A percentile compares a stretch with the other conserved stretches of the same genome.
Evolutionary conservation across 2,888 invertebrate genomes (phyloP).

Genomic region (Rotaria sp.): DNA sequence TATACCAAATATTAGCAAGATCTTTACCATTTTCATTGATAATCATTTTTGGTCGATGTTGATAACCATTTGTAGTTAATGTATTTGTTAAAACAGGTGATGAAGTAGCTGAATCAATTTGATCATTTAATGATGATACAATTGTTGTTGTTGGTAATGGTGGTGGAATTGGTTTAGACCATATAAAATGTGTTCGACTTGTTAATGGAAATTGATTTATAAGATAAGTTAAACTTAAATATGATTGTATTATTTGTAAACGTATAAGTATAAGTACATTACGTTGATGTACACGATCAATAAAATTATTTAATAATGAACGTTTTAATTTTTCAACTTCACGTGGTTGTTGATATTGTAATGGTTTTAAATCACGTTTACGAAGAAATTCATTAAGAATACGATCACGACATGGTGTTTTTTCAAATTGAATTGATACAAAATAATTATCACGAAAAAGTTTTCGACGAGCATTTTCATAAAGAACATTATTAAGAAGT

Average conservation of each 20-base stretch:
- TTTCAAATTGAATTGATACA: conserved; percentile 13
- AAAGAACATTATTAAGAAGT: not conserved
- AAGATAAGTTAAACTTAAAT: conserved; percentile 50
- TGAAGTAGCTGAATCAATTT: not conserved
- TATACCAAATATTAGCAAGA: conserved; percentile 52
- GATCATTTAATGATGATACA: not conserved
- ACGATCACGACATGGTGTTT: conserved; percentile 49
- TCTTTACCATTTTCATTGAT: conserved; percentile 30
- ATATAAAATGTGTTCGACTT: conserved; percentile 34
- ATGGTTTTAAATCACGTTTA: conserved; percentile 48
- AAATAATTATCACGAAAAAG: conserved; percentile 22
- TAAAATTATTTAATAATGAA: conserved; percentile 48
- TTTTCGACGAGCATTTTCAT: conserved; percentile 3
- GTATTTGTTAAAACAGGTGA: not conserved
- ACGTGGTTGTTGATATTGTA: conserved; percentile 48
- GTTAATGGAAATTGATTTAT: conserved; percentile 49
- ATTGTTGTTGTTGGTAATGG: not conserved
- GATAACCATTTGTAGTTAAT: conserved; percentile 12
- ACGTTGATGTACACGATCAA: conserved; percentile 47
- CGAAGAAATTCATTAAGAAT: conserved; percentile 52
- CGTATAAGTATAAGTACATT: conserved; percentile 50
- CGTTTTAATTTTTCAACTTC: conserved; percentile 52
- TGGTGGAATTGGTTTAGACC: not conserved
- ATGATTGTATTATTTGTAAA: conserved; percentile 51
- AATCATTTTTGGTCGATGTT: conserved; percentile 20